Conservation (phyloP, 2,888 invertebrate species). For the Dysmachus trigonus region DNA sequence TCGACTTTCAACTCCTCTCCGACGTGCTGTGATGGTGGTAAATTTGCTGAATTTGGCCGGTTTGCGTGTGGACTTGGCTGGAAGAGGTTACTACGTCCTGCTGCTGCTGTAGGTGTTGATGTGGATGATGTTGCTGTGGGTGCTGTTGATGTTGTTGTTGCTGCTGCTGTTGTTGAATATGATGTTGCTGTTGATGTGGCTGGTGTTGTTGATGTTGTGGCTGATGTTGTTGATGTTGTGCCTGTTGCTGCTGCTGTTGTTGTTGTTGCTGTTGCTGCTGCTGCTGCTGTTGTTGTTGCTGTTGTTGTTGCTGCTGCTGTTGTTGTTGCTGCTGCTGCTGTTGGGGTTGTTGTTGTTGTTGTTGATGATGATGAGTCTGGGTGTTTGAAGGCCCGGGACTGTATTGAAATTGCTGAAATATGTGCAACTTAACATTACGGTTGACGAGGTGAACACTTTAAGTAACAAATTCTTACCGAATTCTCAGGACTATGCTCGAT, state of each 20-base stretch:
- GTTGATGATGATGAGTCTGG: slow-evolving; percentile 51
- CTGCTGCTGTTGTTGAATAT: slow-evolving; percentile 55
- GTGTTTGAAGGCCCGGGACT: slow-evolving; percentile 57
- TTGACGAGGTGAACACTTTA: slow-evolving; percentile 14
- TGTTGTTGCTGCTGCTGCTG: slow-evolving; percentile 60
- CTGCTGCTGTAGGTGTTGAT: slow-evolving; percentile 48
- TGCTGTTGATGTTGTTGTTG: slow-evolving; percentile 57
- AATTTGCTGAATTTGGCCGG: slow-evolving; percentile 62
- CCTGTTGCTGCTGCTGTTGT: slow-evolving; percentile 50
- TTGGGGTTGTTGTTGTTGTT: slow-evolving; percentile 47
- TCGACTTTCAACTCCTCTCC: slow-evolving; percentile 63
- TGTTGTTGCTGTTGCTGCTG: slow-evolving; percentile 52
- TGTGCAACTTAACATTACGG: slow-evolving; percentile 59
- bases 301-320: slow-evolving; percentile 58
- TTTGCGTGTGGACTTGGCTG: slow-evolving; percentile 48
- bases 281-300: slow-evolving; percentile 53
- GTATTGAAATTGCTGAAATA: slow-evolving; percentile 65
- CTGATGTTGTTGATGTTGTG: slow-evolving; percentile 59
- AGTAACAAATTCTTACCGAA: slow-evolving; percentile 58
- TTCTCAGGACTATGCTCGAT: slow-evolving; percentile 65
- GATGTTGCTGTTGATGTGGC: slow-evolving; percentile 58
- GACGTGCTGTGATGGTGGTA: slow-evolving; percentile 64
- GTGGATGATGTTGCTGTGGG: slow-evolving; percentile 57
- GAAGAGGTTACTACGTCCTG: slow-evolving; percentile 45
- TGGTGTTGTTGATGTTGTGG: slow-evolving; percentile 62